Conservation (phyloP, 2,888 invertebrate species). For the Chromoteleia sp. region DNA sequence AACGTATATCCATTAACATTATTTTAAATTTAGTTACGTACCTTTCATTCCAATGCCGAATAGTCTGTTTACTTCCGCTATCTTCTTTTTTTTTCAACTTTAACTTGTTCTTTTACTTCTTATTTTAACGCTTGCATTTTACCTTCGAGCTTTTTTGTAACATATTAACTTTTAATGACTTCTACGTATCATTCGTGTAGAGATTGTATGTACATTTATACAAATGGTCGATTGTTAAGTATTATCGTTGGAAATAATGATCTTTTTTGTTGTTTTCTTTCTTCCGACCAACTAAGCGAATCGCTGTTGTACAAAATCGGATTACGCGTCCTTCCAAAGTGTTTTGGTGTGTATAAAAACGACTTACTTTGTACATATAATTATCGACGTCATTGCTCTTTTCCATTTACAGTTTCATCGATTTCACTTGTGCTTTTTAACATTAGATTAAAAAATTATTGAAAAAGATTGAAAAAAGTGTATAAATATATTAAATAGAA, state of each 20-base stretch:
- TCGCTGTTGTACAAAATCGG: conserved; percentile 33
- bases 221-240: conserved; percentile 49
- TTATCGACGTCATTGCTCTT: neutral
- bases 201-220: conserved; percentile 59
- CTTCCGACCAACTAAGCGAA: neutral
- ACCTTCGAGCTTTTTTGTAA: conserved; percentile 40
- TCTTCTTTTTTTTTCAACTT: neutral
- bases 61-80: neutral
- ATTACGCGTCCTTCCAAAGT: conserved; percentile 21
- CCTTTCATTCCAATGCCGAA: conserved; percentile 34
- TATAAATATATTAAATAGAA: too few relatives aligned
- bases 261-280: conserved; percentile 11
- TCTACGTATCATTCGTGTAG: conserved; percentile 28
- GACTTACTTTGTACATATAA: conserved; percentile 34
- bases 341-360: conserved; percentile 31
- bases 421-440: neutral
- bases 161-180: conserved; percentile 17
- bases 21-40: conserved; percentile 15
- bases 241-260: conserved; percentile 27
- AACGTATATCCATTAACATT: conserved; percentile 4
- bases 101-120: conserved; percentile 2
- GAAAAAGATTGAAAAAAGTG: too few relatives aligned
- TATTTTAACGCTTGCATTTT: conserved; percentile 8
- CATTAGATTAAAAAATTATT: neutral
- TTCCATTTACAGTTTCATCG: neutral